Evolutionary conservation across 2,888 invertebrate genomes (phyloP).

Genomic region (Harpalus rufipes): DNA sequence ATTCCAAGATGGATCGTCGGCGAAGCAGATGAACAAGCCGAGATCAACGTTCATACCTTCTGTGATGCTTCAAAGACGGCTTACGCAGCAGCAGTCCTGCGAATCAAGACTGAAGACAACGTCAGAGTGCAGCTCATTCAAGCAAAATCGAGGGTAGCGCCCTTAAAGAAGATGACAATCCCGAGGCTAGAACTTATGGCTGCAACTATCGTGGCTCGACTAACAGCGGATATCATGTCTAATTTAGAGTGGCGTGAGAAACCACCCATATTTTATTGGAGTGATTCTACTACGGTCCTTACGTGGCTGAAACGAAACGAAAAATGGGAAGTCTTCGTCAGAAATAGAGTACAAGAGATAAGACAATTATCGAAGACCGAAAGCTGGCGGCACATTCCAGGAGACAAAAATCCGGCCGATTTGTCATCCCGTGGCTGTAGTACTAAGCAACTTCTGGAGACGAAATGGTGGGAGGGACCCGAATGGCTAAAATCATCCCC

Average conservation of each 20-base stretch:
- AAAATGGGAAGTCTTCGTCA: slow-evolving; percentile 70
- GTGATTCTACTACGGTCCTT: slow-evolving; percentile 70
- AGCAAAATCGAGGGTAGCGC: slow-evolving; percentile 72
- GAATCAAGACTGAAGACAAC: too few species aligned
- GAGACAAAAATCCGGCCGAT: slow-evolving; percentile 71
- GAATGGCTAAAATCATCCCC: slow-evolving; percentile 69
- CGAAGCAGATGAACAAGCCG: not conserved
- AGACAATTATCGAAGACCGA: slow-evolving; percentile 65
- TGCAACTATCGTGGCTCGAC: slow-evolving; percentile 70
- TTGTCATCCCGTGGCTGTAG: slow-evolving; percentile 72
- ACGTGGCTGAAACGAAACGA: slow-evolving; percentile 70
- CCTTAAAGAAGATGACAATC: slow-evolving; percentile 70
- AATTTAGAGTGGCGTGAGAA: slow-evolving; percentile 54
- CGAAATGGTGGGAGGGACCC: slow-evolving; percentile 72
- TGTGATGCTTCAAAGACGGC: slow-evolving; percentile 22
- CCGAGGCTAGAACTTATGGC: slow-evolving; percentile 72
- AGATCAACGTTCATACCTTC: slow-evolving; percentile 24
- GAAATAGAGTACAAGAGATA: slow-evolving; percentile 71
- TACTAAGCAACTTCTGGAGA: slow-evolving; percentile 69
- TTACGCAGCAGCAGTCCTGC: slow-evolving; percentile 68
- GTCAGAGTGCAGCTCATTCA: too few species aligned
- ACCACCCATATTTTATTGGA: slow-evolving; percentile 69
- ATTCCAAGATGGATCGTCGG: slow-evolving; percentile 37
- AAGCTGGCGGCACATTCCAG: slow-evolving; percentile 71
- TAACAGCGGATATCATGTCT: slow-evolving; percentile 66